Percentiles rank a stretch among this genome's conserved stretches.
These are phyloP conservation scores for Rambutsinella grinnellia DNA, from an alignment of 2,888 invertebrate species.

Conservation along the genomic window DNA sequence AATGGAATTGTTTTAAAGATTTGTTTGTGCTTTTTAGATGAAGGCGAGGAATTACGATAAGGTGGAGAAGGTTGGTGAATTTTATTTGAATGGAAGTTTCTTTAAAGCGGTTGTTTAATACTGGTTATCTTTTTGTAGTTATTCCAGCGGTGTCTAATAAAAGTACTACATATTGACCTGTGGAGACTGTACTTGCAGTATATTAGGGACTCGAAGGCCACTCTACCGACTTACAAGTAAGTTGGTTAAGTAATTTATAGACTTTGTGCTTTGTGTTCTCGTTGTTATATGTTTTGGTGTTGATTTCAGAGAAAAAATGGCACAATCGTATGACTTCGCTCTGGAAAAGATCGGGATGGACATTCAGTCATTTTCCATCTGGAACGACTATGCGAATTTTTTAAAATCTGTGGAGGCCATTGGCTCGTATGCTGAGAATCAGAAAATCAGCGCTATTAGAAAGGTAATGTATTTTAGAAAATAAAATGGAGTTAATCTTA, in stretches of 20 bases:
- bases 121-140: too few species aligned
- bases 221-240: constrained; percentile 93
- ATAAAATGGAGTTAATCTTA: background rate
- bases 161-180: constrained; percentile 98
- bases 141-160: constrained; percentile 97
- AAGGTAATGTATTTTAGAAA: constrained; percentile 75
- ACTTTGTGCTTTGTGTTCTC: too few species aligned
- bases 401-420: constrained; percentile 96
- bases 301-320: constrained; percentile 92
- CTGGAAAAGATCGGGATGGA: constrained; percentile 99
- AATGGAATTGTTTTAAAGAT: constrained; percentile 18
- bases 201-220: constrained; percentile 97
- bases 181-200: constrained; percentile 99
- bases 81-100: too few species aligned
- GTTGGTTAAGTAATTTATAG: constrained; percentile 68
- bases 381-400: constrained; percentile 98
- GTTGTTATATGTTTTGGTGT: too few species aligned
- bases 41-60: constrained; percentile 97
- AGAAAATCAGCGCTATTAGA: constrained; percentile 97
- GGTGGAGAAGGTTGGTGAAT: constrained; percentile 99
- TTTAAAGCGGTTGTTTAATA: too few species aligned
- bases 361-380: constrained; percentile 95
- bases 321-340: constrained; percentile 99
- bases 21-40: constrained; percentile 80
- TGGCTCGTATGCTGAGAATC: constrained; percentile 99